These are phyloP conservation scores for Microplitis mediator DNA, from an alignment of 1,140 invertebrate genomes.

Conservation along the genomic window DNA sequence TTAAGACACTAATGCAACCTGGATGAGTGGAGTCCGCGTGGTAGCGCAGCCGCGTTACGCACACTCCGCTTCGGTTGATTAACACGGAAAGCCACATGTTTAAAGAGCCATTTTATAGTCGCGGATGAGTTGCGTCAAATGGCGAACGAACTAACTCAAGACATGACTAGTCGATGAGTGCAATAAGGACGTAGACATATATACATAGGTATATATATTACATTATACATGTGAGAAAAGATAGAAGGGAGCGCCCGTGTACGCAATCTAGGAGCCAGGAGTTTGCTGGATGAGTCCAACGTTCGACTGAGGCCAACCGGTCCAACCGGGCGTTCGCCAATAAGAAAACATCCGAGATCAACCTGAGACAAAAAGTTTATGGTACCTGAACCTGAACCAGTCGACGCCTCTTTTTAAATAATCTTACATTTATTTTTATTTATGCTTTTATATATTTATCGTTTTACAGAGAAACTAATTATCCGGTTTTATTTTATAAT, in stretches of 20 bases:
- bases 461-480: neutral
- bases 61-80: neutral
- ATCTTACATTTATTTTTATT: neutral
- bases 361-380: neutral
- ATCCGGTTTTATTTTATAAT: too few species aligned
- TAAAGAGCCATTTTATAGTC: too few species aligned
- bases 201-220: too few species aligned
- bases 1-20: too few species aligned
- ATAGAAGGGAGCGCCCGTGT: neutral
- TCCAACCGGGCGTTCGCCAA: slow-evolving; percentile 6
- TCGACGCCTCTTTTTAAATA: neutral
- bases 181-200: neutral
- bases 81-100: too few species aligned
- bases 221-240: too few species aligned
- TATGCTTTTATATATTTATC: neutral
- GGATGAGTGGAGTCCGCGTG: too few species aligned
- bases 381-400: neutral
- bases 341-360: slow-evolving; percentile 3
- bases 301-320: slow-evolving; percentile 20
- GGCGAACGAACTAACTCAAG: neutral
- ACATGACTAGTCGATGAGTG: slow-evolving; percentile 3
- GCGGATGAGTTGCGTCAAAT: neutral
- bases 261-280: slow-evolving; percentile 10
- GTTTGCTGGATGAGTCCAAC: slow-evolving; percentile 1
- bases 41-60: slow-evolving; percentile 5